Conservation (phyloP, 2,888 invertebrate species). For the Mesorhabditis belari region DNA sequence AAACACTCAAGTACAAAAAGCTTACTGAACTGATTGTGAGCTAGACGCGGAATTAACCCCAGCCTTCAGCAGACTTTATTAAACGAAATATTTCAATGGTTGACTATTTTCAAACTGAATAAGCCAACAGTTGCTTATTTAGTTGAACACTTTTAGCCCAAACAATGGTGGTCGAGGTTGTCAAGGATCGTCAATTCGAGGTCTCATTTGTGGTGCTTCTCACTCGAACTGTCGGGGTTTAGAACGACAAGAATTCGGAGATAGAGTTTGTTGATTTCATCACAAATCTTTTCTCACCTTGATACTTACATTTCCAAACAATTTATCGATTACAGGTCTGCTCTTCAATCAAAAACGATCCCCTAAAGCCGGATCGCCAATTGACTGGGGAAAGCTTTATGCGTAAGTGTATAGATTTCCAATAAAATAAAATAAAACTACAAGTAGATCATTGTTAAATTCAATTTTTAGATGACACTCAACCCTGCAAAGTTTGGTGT, state of each 20-base stretch:
- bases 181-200: constrained; percentile 44
- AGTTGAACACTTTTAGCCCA: constrained; percentile 42
- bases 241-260: constrained; percentile 43
- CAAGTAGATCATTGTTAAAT: not conserved
- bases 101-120: no score
- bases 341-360: constrained; percentile 36
- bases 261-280: constrained; percentile 36
- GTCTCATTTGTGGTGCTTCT: constrained; percentile 42
- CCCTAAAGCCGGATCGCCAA: constrained; percentile 44
- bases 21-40: no score
- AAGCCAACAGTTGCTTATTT: no score
- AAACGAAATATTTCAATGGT: no score
- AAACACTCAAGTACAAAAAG: no score
- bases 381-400: constrained; percentile 49
- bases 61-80: no score
- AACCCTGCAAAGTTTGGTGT: constrained; percentile 53
- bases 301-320: no score
- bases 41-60: no score
- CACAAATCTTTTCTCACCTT: no score
- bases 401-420: constrained; percentile 42
- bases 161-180: constrained; percentile 51
- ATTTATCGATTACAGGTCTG: constrained; percentile 14
- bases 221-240: constrained; percentile 17
- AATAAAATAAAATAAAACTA: not conserved
- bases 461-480: constrained; percentile 40